Percentiles rank a stretch among this genome's conserved stretches.
Evolutionary conservation across 2,797 vertebrate species (phyloP).

Genomic region (Tarsius wallacei): DNA sequence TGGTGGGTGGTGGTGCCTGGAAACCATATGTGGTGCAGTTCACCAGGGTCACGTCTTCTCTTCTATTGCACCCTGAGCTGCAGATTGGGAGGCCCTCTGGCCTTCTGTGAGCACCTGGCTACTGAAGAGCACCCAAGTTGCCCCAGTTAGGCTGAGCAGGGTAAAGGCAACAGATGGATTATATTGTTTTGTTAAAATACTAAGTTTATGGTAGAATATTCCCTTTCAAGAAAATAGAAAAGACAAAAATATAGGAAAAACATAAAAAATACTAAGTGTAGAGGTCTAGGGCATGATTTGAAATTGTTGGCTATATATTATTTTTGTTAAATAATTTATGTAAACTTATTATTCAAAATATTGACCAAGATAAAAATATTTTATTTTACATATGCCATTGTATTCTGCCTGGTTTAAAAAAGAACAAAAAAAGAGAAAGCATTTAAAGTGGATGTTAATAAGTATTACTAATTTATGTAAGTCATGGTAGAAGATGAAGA

Average conservation of each 20-base stretch:
- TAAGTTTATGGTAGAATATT: neutral
- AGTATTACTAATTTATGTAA: conserved; percentile 41
- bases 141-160: neutral
- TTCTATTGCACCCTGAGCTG: neutral
- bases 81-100: neutral
- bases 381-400: conserved; percentile 54
- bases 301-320: conserved; percentile 7
- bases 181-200: conserved; percentile 19
- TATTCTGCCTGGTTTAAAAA: neutral
- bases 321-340: conserved; percentile 31
- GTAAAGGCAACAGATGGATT: neutral
- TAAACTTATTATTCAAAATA: conserved; percentile 43
- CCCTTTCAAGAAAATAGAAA: too few species aligned
- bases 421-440: neutral
- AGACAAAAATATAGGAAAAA: too few species aligned
- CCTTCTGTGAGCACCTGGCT: neutral
- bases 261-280: conserved; percentile 18
- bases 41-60: neutral
- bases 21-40: neutral
- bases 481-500: neutral
- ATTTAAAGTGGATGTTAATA: neutral
- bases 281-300: conserved; percentile 20
- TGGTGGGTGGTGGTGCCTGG: neutral
- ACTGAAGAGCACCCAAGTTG: neutral
- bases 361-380: neutral